Evolutionary conservation across 2,113 vertebrate species (phyloP).

Genomic region (Chroicocephalus ridibundus): DNA sequence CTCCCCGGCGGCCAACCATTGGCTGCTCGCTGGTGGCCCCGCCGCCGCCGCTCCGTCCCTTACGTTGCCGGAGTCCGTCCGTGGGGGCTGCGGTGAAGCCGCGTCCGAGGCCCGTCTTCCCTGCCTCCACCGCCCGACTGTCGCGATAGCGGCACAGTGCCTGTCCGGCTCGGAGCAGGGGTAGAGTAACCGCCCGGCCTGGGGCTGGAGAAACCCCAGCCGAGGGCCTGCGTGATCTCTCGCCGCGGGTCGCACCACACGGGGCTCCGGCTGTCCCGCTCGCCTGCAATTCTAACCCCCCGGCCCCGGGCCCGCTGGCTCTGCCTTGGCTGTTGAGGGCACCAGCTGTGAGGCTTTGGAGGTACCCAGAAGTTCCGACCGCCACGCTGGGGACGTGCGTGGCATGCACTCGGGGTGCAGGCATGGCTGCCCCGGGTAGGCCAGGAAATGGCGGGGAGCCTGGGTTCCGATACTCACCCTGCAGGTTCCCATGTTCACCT

Average conservation of each 20-base stretch:
- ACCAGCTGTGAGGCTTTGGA: background rate
- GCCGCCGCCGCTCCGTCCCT: background rate
- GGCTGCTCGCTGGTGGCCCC: background rate
- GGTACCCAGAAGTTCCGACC: rapidly evolving
- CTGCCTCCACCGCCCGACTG: too few relatives aligned
- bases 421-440: rapidly evolving
- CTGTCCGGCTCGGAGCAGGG: background rate
- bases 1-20: background rate
- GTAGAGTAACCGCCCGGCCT: background rate
- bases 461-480: rapidly evolving
- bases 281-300: background rate
- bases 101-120: too few relatives aligned
- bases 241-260: too few relatives aligned
- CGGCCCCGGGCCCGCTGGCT: background rate
- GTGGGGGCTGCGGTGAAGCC: background rate
- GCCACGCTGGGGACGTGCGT: background rate
- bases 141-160: too few relatives aligned
- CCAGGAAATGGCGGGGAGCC: too few relatives aligned
- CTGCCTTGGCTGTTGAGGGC: background rate
- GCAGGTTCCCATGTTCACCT: background rate
- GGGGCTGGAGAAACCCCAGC: background rate
- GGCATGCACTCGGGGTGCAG: background rate
- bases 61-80: background rate
- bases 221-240: background rate
- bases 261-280: background rate